Evolutionary conservation across 1,140 invertebrate species (phyloP).

Genomic region (Globodera ellingtonae): DNA sequence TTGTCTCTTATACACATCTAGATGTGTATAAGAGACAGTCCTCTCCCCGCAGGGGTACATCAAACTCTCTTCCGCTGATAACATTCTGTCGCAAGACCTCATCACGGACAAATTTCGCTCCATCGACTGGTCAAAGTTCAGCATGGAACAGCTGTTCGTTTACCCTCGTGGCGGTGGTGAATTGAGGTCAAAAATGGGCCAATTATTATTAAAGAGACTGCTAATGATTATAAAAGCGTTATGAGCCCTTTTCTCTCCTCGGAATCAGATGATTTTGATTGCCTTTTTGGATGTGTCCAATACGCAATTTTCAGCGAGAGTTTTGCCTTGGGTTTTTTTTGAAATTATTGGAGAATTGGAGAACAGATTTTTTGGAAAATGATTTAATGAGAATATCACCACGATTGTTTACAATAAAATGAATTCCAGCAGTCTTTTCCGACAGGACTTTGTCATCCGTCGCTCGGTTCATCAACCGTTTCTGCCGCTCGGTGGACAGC

Average conservation of each 20-base stretch:
- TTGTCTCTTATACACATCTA: too few species aligned
- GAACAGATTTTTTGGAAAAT: constrained; percentile 14
- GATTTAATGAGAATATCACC: constrained; percentile 11
- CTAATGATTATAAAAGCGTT: too few species aligned
- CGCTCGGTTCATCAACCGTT: constrained; percentile 48
- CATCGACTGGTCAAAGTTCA: constrained; percentile 49
- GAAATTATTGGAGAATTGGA: background rate
- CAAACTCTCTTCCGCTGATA: constrained; percentile 49
- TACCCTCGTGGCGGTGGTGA: constrained; percentile 47
- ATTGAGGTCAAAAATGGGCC: constrained; percentile 27
- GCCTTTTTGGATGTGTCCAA: too few species aligned
- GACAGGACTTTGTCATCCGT: constrained; percentile 35
- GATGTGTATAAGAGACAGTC: too few species aligned
- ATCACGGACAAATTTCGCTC: constrained; percentile 43
- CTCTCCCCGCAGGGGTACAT: constrained; percentile 48
- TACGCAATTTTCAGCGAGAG: too few species aligned
- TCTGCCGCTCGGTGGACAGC: constrained; percentile 19
- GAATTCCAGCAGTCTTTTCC: too few species aligned
- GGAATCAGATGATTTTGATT: too few species aligned
- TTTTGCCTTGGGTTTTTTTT: background rate
- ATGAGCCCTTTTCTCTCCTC: too few species aligned
- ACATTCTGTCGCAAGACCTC: constrained; percentile 38
- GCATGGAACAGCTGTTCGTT: constrained; percentile 39
- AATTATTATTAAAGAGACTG: too few species aligned
- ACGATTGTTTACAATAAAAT: background rate